Conservation (phyloP, 2,797 vertebrate species). For the Eulemur coronatus region DNA sequence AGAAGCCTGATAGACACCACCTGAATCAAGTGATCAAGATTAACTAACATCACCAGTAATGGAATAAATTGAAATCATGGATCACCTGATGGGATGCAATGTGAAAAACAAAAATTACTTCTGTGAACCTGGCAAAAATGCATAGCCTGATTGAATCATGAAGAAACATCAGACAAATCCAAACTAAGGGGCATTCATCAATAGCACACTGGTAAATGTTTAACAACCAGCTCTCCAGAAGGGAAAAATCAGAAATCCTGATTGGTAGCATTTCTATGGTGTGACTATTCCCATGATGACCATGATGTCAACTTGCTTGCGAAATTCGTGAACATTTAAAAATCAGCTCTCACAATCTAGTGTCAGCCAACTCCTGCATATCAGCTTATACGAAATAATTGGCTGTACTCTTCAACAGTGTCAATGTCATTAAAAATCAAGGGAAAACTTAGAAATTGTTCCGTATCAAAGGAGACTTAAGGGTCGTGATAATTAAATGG, state of each 20-base stretch:
- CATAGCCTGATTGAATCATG: background rate
- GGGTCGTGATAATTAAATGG: background rate
- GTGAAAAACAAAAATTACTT: background rate
- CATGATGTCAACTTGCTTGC: background rate
- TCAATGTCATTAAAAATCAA: background rate
- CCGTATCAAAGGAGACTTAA: background rate
- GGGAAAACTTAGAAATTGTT: background rate
- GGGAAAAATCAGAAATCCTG: background rate
- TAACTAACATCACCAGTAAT: background rate
- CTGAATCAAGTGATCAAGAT: background rate
- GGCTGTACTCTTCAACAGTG: background rate
- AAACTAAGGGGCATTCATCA: background rate
- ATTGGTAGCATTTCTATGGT: background rate
- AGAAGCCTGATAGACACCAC: background rate
- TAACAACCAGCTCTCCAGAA: background rate
- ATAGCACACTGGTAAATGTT: background rate
- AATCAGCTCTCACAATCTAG: background rate
- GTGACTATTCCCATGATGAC: background rate
- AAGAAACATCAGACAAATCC: background rate
- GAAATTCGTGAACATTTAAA: background rate
- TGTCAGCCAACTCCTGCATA: background rate
- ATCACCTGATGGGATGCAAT: background rate
- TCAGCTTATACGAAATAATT: background rate
- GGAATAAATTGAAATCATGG: background rate
- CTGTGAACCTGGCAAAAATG: background rate